Base-by-base conservation (phyloP, 2,797 vertebrate species). In the Vultur gryphus region DNA sequence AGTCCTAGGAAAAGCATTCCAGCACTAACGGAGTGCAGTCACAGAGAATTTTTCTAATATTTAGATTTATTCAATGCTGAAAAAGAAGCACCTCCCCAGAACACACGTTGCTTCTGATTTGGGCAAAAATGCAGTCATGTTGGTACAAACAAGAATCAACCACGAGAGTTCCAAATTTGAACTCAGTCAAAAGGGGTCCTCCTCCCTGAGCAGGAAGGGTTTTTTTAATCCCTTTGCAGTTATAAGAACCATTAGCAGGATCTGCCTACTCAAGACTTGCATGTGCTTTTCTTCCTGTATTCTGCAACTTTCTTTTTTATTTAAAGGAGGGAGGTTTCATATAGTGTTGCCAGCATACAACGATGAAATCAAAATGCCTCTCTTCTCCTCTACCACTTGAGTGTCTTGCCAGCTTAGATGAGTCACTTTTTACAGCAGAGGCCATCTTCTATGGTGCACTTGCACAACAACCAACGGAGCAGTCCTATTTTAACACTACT, bases 361-460 rank as follows among this genome's bases (percentile, higher is more conserved):
- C 17, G 23, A 43, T 3, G 28, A 87, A 90, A 48, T 19, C 33
- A 66, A 87, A 87, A 77, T 4, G 10, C 10, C 18, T 83, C 52
- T 52, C 35, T 72, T 28, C n/a, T 75, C 35, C 57, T 75, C 33
- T 43, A 43, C 24, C 29, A 13, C 21, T 16, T 25, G 24, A 70
- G 24, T 19, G 29, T 31, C 51, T 33, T 64, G 44, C 39, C 69
- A 77, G 35, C 29, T 87, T 49, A 91, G 39, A 77, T 13, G 19
- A 57, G 15, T n/a, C 37, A 23, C 23, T 59, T 85, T 51, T 86
- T 80, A 73, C 21, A 90, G 59, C 57, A 70, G 41, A 93, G 9
- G 18, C 10, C 11, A 48, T 9, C 72, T 77, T 82, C 23, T 43
- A 0, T 14, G 15, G 5, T 1, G 12, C 3, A 1, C 17, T 15